Conservation (phyloP, 2,797 vertebrate genomes). For the Pangasius sanitwongsei region DNA sequence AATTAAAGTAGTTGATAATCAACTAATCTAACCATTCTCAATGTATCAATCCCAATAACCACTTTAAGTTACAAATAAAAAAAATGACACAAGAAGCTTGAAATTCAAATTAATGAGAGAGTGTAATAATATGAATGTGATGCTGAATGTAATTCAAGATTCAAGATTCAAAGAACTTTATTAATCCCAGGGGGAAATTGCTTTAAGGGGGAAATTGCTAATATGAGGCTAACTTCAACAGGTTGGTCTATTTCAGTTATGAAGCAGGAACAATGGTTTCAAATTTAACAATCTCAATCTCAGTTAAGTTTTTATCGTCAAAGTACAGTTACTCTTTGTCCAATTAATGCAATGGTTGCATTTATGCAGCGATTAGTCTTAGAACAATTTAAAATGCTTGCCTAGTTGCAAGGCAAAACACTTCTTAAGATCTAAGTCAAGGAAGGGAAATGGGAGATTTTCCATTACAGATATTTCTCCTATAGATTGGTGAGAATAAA, state of each 20-base stretch:
- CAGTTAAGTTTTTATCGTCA: neutral
- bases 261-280: neutral
- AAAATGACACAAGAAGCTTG: neutral
- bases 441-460: neutral
- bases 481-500: neutral
- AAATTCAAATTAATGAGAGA: neutral
- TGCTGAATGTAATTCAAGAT: too few species aligned
- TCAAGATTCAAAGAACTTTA: too few species aligned
- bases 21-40: neutral
- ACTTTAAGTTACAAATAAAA: neutral
- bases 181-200: too few species aligned
- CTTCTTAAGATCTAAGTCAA: neutral
- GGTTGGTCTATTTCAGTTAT: neutral
- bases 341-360: too few species aligned
- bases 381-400: neutral
- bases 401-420: neutral
- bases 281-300: neutral
- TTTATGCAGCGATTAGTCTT: neutral
- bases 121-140: neutral
- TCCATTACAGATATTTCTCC: neutral
- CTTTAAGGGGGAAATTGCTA: too few species aligned
- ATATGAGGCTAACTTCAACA: neutral
- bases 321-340: neutral
- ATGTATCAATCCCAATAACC: neutral
- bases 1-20: neutral